Percentiles rank a stretch among this genome's conserved stretches.
Evolutionary conservation across 2,113 vertebrate genomes (phyloP).

Genomic region (Reinhardtius hippoglossoides): DNA sequence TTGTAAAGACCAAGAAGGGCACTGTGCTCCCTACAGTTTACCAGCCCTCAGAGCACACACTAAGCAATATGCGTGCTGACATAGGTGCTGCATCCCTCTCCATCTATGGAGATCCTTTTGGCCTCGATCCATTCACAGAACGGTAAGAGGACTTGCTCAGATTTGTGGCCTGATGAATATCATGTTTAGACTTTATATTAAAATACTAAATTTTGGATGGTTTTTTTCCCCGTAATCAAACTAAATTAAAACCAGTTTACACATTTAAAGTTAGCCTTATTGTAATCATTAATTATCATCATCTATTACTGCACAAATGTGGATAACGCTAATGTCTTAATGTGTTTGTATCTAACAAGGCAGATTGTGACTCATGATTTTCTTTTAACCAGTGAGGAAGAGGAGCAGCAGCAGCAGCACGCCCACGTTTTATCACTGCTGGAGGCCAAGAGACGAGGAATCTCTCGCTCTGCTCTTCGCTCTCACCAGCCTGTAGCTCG

Average conservation of each 20-base stretch:
- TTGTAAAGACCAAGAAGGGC: slow-evolving; percentile 82
- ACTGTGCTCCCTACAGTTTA: slow-evolving; percentile 87
- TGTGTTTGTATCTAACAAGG: neutral
- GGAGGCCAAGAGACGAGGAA: slow-evolving; percentile 88
- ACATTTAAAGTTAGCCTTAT: neutral
- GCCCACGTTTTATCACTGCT: slow-evolving; percentile 81
- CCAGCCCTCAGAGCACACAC: slow-evolving; percentile 84
- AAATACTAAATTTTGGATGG: neutral
- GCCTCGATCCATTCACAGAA: slow-evolving; percentile 88
- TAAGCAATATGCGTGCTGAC: slow-evolving; percentile 91
- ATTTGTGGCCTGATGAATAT: neutral
- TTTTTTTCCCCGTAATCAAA: neutral
- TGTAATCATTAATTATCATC: neutral
- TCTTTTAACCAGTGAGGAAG: slow-evolving; percentile 68
- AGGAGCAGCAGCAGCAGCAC: slow-evolving; percentile 83
- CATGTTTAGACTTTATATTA: neutral
- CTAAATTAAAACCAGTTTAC: neutral
- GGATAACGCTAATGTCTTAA: neutral
- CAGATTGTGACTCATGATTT: neutral
- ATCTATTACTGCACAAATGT: neutral
- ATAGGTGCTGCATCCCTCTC: slow-evolving; percentile 95
- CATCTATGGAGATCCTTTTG: slow-evolving; percentile 92
- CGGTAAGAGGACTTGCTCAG: slow-evolving; percentile 51
- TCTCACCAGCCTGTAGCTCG: slow-evolving; percentile 96
- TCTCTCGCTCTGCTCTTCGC: slow-evolving; percentile 92